These are phyloP conservation scores for Corapipo altera DNA, from an alignment of 2,113 vertebrate genomes.

Conservation along the genomic window DNA sequence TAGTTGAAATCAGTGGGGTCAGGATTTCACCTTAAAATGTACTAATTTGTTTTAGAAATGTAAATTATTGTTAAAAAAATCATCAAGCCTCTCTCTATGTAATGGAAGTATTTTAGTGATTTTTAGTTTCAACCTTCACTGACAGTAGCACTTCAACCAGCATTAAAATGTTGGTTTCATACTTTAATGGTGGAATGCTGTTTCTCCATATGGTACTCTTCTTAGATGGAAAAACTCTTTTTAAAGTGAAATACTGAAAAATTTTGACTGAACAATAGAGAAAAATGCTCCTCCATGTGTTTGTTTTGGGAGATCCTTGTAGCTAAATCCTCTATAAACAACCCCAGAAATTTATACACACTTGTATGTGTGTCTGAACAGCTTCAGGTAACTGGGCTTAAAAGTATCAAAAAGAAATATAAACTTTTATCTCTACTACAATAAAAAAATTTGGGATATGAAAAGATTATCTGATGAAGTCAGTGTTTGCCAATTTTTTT, in stretches of 20 bases:
- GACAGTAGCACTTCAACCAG: background rate
- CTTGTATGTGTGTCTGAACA: accelerated
- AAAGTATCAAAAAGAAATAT: background rate
- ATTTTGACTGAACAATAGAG: background rate
- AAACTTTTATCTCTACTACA: background rate
- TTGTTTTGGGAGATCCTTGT: background rate
- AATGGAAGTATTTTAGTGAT: background rate
- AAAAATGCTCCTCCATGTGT: background rate
- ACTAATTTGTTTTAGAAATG: background rate
- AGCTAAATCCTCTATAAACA: background rate
- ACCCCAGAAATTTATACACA: background rate
- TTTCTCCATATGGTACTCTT: background rate
- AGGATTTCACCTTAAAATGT: background rate
- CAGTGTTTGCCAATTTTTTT: background rate
- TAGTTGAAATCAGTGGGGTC: background rate
- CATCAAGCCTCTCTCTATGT: background rate
- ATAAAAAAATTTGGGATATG: background rate
- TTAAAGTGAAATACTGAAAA: background rate
- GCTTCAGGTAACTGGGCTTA: background rate
- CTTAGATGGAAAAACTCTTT: background rate
- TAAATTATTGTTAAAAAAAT: background rate
- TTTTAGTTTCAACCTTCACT: background rate
- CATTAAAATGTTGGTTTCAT: background rate
- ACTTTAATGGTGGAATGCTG: background rate
- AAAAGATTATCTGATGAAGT: background rate